These are phyloP conservation scores for Ophioninae sp. DNA, from an alignment of 2,888 invertebrate species.

Conservation along the genomic window DNA sequence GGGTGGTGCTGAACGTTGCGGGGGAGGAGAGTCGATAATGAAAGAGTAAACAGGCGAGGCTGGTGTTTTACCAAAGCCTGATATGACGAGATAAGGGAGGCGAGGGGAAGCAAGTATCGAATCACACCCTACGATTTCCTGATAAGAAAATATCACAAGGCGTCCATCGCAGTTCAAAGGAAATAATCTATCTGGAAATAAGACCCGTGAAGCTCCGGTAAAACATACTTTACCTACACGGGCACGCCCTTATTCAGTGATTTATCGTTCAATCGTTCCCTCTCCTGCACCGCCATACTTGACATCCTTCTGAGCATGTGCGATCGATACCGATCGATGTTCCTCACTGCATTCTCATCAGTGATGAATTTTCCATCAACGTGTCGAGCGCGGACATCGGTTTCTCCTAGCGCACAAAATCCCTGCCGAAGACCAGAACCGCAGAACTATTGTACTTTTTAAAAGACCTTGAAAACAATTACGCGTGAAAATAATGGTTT, in stretches of 20 bases:
- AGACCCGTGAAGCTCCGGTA: constrained; percentile 6
- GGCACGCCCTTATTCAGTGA: constrained; percentile 15
- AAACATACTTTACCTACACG: constrained; percentile 3
- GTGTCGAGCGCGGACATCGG: not conserved
- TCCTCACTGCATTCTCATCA: not conserved
- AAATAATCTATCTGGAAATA: constrained; percentile 24
- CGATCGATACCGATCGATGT: constrained; percentile 37
- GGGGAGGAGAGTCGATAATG: constrained; percentile 50
- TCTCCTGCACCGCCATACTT: not conserved
- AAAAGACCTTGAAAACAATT: not conserved
- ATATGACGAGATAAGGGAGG: constrained; percentile 7
- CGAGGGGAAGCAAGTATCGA: not conserved
- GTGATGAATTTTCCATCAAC: constrained; percentile 1
- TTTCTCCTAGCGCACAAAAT: not conserved
- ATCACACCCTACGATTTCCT: constrained; percentile 19
- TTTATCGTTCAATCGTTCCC: constrained; percentile 45
- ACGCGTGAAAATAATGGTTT: not conserved
- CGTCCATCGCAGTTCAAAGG: constrained; percentile 22
- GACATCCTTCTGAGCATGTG: constrained; percentile 1
- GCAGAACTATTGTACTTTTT: not conserved
- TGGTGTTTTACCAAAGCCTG: constrained; percentile 46
- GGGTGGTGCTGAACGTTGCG: not conserved
- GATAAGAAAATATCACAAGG: constrained; percentile 41
- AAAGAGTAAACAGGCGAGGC: constrained; percentile 43
- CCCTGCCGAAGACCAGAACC: not conserved